Conservation (phyloP, 2,797 vertebrate species). For the Rhyacichthys aspro region DNA sequence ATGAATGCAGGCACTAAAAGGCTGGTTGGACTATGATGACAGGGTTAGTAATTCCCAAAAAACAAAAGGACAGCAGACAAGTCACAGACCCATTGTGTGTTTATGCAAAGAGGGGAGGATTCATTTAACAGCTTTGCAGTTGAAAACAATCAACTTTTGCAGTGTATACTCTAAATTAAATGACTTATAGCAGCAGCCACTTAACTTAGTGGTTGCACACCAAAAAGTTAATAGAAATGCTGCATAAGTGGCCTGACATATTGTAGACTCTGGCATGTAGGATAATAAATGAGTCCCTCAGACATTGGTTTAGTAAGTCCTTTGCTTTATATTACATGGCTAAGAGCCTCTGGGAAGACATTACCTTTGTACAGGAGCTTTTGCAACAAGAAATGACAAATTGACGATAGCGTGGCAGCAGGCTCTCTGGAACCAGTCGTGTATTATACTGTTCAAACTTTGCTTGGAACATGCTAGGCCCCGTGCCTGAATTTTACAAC, state of each 20-base stretch:
- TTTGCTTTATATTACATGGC: slow-evolving; percentile 58
- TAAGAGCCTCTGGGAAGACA: slow-evolving; percentile 89
- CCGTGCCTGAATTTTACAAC: slow-evolving; percentile 82
- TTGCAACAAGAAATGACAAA: slow-evolving; percentile 93
- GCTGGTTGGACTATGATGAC: slow-evolving; percentile 26
- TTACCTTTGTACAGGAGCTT: slow-evolving; percentile 93
- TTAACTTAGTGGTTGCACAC: slow-evolving; percentile 14
- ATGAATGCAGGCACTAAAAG: slow-evolving; percentile 56
- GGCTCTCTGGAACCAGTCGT: slow-evolving; percentile 88
- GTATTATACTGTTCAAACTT: slow-evolving; percentile 85
- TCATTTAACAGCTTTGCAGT: too few relatives aligned
- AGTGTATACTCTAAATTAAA: not conserved
- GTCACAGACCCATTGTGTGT: slow-evolving; percentile 51
- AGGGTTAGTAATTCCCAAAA: slow-evolving; percentile 31
- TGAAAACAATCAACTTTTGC: not conserved
- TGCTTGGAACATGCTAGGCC: slow-evolving; percentile 77
- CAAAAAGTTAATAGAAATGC: slow-evolving; percentile 32
- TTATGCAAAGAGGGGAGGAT: too few relatives aligned
- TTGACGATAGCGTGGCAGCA: slow-evolving; percentile 86
- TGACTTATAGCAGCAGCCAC: slow-evolving; percentile 3
- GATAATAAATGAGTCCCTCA: slow-evolving; percentile 66
- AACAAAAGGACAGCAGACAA: slow-evolving; percentile 23
- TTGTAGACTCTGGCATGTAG: slow-evolving; percentile 41
- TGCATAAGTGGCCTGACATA: slow-evolving; percentile 34
- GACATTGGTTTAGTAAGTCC: slow-evolving; percentile 55